Conservation (phyloP, 1,140 invertebrate genomes). For the Coptotermes formosanus region DNA sequence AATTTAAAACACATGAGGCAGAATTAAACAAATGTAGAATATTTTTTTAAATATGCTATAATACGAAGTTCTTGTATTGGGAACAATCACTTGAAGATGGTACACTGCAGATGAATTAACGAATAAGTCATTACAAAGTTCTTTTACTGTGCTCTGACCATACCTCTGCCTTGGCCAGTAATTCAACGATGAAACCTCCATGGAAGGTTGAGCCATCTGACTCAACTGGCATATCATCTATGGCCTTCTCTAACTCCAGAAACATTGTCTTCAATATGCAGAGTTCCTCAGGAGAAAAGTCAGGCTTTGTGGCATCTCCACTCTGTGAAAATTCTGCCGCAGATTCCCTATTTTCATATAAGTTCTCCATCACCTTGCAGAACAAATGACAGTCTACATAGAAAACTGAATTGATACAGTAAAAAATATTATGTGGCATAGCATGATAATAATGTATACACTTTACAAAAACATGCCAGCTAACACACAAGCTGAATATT, state of each 20-base stretch:
- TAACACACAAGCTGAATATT: too few relatives aligned
- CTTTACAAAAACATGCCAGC: too few relatives aligned
- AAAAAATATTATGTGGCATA: background rate
- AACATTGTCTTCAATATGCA: constrained; percentile 76
- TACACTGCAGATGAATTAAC: too few relatives aligned
- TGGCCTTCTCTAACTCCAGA: constrained; percentile 71
- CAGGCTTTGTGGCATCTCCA: constrained; percentile 52
- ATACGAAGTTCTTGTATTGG: too few relatives aligned
- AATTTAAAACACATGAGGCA: too few relatives aligned
- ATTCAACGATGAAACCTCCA: constrained; percentile 73
- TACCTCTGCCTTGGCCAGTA: constrained; percentile 67
- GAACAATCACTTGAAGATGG: too few relatives aligned
- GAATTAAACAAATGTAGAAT: too few relatives aligned
- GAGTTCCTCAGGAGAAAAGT: constrained; percentile 78
- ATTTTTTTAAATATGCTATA: too few relatives aligned
- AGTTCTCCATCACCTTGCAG: constrained; percentile 41
- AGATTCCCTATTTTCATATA: constrained; percentile 41
- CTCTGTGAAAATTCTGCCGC: constrained; percentile 26
- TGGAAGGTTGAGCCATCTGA: constrained; percentile 67
- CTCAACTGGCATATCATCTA: constrained; percentile 69
- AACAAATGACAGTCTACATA: constrained; percentile 22
- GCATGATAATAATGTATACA: background rate
- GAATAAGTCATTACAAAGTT: too few relatives aligned
- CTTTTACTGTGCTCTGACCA: background rate
- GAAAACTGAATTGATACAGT: too few relatives aligned